phyloP scores from a whole-genome alignment of 1,140 invertebrate species.

The Temnothorax curvispinosus region DNA sequence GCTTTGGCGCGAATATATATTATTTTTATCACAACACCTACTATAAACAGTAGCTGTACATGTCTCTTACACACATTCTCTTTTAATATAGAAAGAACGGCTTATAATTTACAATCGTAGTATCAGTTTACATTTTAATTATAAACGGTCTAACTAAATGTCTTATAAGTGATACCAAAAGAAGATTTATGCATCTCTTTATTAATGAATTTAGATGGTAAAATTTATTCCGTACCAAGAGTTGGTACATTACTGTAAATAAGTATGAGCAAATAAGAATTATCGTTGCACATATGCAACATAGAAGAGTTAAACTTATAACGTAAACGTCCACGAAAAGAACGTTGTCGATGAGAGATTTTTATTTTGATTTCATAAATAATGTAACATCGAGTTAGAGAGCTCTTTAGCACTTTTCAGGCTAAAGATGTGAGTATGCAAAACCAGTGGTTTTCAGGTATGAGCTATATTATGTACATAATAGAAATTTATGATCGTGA shows the following conservation, averaged over 20 bases:
- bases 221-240: constrained; percentile 13
- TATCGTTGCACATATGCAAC: constrained; percentile 30
- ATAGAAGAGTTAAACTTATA: constrained; percentile 23
- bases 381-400: constrained; percentile 77
- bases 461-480: constrained; percentile 79
- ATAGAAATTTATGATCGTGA: constrained; percentile 73
- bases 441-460: constrained; percentile 52
- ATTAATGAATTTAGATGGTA: constrained; percentile 20
- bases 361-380: constrained; percentile 80
- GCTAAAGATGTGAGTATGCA: constrained; percentile 58
- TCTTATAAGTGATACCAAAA: constrained; percentile 31
- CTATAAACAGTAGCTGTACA: constrained; percentile 56
- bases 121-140: constrained; percentile 14
- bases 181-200: background rate
- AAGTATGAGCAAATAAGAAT: constrained; percentile 45
- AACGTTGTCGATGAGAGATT: constrained; percentile 67
- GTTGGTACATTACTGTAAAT: constrained; percentile 16
- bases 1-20: constrained; percentile 42
- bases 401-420: constrained; percentile 70
- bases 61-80: background rate
- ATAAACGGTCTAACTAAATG: background rate
- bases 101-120: constrained; percentile 46
- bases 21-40: constrained; percentile 55
- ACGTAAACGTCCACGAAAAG: constrained; percentile 39
- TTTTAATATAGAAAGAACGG: constrained; percentile 35